Evolutionary conservation across 2,888 invertebrate species (phyloP).

Genomic region (Poecilus cupreus): DNA sequence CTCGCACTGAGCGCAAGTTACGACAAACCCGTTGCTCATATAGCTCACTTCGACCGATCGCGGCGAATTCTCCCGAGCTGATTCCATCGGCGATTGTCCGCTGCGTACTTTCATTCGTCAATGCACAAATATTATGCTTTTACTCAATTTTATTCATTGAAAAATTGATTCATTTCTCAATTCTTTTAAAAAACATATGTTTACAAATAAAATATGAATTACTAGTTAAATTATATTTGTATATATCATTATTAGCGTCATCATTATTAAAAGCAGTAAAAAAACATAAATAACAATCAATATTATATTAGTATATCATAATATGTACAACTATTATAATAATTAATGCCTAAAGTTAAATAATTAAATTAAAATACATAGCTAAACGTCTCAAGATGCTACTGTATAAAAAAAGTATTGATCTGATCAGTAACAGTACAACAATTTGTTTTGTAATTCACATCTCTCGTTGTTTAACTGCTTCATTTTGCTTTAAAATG

Average conservation of each 20-base stretch:
- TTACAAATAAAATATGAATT: constrained; percentile 49
- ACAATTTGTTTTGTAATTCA: neutral
- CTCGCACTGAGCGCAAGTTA: constrained; percentile 50
- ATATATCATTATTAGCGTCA: constrained; percentile 48
- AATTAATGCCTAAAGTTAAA: constrained; percentile 51
- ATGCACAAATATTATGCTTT: constrained; percentile 56
- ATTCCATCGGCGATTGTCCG: constrained; percentile 10
- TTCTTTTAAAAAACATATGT: constrained; percentile 46
- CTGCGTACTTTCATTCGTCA: constrained; percentile 53
- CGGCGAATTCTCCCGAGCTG: constrained; percentile 19
- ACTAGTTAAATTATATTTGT: constrained; percentile 44
- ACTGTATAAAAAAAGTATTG: constrained; percentile 58
- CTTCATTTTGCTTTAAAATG: too few relatives aligned
- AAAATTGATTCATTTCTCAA: constrained; percentile 52
- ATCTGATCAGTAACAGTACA: constrained; percentile 25
- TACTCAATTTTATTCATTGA: constrained; percentile 57
- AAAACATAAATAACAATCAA: constrained; percentile 59
- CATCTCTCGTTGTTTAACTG: neutral
- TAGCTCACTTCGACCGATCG: constrained; percentile 30
- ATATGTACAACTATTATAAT: constrained; percentile 58
- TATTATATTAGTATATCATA: constrained; percentile 59
- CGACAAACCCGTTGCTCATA: constrained; percentile 2
- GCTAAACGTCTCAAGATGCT: constrained; percentile 40
- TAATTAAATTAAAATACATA: constrained; percentile 57
- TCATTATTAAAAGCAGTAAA: constrained; percentile 58